Percentiles rank a stretch among this genome's conserved stretches.
phyloP scores from a whole-genome alignment of 1,140 invertebrate species.

The Lerema accius region DNA sequence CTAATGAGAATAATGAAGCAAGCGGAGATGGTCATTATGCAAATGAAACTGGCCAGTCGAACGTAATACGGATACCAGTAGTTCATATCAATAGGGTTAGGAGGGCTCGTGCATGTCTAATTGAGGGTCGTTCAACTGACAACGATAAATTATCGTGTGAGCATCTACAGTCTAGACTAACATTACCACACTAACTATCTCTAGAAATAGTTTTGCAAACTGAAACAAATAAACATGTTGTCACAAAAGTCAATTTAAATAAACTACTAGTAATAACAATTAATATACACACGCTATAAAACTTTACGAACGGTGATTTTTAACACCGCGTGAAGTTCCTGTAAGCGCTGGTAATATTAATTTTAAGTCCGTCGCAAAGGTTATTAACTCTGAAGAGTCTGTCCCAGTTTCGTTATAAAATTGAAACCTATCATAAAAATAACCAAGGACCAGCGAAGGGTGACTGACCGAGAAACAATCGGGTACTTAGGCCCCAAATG shows the following conservation, averaged over 20 bases:
- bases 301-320: not conserved
- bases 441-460: slow-evolving; percentile 56
- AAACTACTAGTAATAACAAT: not conserved
- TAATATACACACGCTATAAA: not conserved
- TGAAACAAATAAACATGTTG: no score
- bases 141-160: slow-evolving; percentile 50
- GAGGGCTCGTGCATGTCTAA: slow-evolving; percentile 49
- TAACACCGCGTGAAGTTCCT: no score
- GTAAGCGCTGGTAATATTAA: no score
- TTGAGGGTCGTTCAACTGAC: slow-evolving; percentile 56
- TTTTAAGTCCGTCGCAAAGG: slow-evolving; percentile 1
- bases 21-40: slow-evolving; percentile 54
- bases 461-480: slow-evolving; percentile 78
- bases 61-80: slow-evolving; percentile 43
- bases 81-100: slow-evolving; percentile 60
- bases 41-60: slow-evolving; percentile 51
- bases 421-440: slow-evolving; percentile 60
- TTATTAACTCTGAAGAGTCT: slow-evolving; percentile 37
- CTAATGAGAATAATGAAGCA: slow-evolving; percentile 52
- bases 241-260: no score
- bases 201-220: no score
- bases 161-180: slow-evolving; percentile 12
- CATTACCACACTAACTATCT: not conserved
- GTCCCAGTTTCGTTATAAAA: slow-evolving; percentile 59
- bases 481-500: slow-evolving; percentile 74